phyloP scores from a whole-genome alignment of 1,140 invertebrate species.

The Rhopalosiphum maidis region DNA sequence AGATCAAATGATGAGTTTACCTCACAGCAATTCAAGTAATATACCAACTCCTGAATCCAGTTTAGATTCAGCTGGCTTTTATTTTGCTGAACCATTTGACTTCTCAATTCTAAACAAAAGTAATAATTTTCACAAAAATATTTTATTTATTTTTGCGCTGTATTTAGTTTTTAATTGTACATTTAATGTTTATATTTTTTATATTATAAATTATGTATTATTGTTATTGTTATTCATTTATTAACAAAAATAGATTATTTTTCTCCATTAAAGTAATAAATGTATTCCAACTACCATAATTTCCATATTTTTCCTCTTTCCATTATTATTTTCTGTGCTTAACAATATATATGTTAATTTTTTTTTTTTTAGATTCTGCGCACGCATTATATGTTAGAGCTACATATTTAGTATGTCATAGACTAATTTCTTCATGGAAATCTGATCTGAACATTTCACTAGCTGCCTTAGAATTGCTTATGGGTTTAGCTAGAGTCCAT shows the following conservation, averaged over 20 bases:
- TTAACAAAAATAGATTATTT: background rate
- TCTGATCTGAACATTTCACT: conserved; percentile 93
- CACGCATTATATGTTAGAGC: conserved; percentile 88
- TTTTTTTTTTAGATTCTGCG: conserved; percentile 73
- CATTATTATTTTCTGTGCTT: background rate
- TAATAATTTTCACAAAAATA: conserved; percentile 22
- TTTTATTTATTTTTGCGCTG: conserved; percentile 45
- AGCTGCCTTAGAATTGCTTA: conserved; percentile 89
- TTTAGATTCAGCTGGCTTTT: conserved; percentile 49
- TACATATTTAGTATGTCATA: conserved; percentile 91
- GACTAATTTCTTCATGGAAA: conserved; percentile 95
- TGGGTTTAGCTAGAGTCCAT: conserved; percentile 84
- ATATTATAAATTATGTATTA: background rate
- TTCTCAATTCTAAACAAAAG: conserved; percentile 54
- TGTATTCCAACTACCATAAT: background rate
- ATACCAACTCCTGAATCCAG: conserved; percentile 50
- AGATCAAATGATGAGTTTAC: conserved; percentile 51
- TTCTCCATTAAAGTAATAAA: background rate
- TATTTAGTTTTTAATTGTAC: conserved; percentile 7
- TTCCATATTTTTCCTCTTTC: background rate
- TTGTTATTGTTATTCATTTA: background rate
- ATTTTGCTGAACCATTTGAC: conserved; percentile 49
- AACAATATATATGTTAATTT: background rate
- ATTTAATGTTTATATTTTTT: background rate
- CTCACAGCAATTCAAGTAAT: conserved; percentile 47